Evolutionary conservation across 37 sponge, comb jelly and placozoan genomes (phyloP), one percentile per base, ranked within the genome.

Genomic region (Chondrosia reniformis): DNA sequence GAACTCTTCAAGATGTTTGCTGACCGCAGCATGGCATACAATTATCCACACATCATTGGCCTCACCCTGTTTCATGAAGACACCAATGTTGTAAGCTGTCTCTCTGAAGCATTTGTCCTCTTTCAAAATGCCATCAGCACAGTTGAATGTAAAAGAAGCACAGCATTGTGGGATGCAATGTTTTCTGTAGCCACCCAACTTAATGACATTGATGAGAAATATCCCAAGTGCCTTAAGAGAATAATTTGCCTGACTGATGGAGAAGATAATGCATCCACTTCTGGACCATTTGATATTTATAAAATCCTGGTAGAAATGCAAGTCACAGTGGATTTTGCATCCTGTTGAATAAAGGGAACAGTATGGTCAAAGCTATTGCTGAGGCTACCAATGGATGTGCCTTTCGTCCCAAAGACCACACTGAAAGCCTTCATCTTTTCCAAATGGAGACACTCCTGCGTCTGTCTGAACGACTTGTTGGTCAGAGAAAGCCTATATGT

Each of bases 201-300:
- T 2, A 65, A 42, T 45, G 65, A 6, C 21, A 65, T 79, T 31
- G 28, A 30, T 42, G 39, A 19, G 4, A 63, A 28, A 19, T 79
- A 79, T 37, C 67, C 67, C 10, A 69, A 64, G 17, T 79, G 80
- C 42, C 2, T 64, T 33, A 79, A 79, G 69, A 32, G 80, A 37
- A 65, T 79, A n/a, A 65, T 79, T 37, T 79, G 80, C 55, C 80
- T 79, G 27, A 79, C 80, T 30, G 80, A 79, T 39, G 80, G 80
- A 13, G 80, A 79, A 40, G 80, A 79, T 37, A 79, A 79, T 63
- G 67, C 31, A 33, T 79, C 80, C 46, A 65, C 27, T 9, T 12
- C 27, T 63, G 32, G 41, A 3, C 80, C 80, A 25, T 69, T 46
- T 37, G 46, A 44, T 33, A 69, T 79, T 7, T 24, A 44, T 5